Base-by-base conservation (phyloP, 1,140 invertebrate genomes). In the Drosophila burlai region DNA sequence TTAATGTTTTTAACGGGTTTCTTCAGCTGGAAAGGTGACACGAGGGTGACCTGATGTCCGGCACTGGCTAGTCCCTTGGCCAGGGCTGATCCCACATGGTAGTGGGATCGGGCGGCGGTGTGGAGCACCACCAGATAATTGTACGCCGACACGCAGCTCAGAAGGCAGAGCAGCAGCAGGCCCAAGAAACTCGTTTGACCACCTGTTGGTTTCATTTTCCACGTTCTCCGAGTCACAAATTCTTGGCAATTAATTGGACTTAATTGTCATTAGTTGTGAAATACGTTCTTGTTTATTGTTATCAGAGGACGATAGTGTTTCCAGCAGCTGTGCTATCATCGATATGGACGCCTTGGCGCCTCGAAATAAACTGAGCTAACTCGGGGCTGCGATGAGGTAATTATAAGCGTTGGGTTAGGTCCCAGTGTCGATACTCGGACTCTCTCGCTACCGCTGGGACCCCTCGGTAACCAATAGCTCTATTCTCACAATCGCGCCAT, bases 31-130 rank as follows among this genome's bases (percentile, higher is more conserved):
- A 94, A 95, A 4, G 94, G 80, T 57, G 94, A 95, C 1, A 95
- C 80, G 0, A 95, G 83, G 2, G 95, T 95, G 4, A 96, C 93
- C 36, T 95, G 91, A 69, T 96, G 95, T 8, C 95, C 95, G 36
- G 92, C 93, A 15, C 62, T 77, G 0, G 94, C 95, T 24, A 96
- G 61, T 13, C 93, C 94, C 66, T 94, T 94, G 80, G 94, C 93
- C 52, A 95, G 60, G 0, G 92, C 86, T 5, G 94, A 94, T 29
- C 94, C 94, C 58, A 95, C 93, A 52, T 94, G 93, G 57, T 94
- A 95, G 76, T 96, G 95, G 50, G 95, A 96, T 74, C 93, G 94
- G 0, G 91, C 93, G 0, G 90, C 85, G 5, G 94, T 91, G 1
- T 93, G 93, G 55, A 95, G 93, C 3, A 95, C 58, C 10, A 93